phyloP scores from a whole-genome alignment of 2,888 invertebrate genomes.

The Desoria tigrina region DNA sequence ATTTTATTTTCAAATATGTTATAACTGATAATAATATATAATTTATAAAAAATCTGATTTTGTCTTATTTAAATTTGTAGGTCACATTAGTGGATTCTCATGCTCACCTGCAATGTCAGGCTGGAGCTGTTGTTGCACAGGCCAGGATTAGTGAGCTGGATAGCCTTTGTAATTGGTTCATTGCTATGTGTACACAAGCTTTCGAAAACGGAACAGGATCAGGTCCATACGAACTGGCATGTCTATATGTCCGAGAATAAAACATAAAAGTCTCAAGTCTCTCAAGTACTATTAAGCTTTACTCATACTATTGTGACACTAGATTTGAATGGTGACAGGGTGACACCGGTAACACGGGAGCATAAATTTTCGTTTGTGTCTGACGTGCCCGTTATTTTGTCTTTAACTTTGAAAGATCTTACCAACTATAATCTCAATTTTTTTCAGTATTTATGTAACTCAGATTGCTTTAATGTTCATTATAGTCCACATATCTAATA shows the following conservation, averaged over 20 bases:
- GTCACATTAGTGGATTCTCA: conserved; percentile 49
- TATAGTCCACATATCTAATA: no score
- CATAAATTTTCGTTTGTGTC: no score
- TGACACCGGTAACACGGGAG: no score
- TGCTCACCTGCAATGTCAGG: conserved; percentile 36
- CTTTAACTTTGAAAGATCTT: no score
- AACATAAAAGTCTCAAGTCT: not conserved
- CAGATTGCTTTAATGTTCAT: no score
- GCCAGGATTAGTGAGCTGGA: conserved; percentile 39
- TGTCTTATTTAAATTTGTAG: conserved; percentile 25
- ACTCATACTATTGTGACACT: no score
- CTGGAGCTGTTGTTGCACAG: conserved; percentile 49
- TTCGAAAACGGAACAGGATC: conserved; percentile 29
- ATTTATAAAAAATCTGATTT: not conserved
- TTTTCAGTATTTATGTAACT: no score
- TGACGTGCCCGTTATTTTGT: no score
- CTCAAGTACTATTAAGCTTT: no score
- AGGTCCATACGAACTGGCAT: conserved; percentile 40
- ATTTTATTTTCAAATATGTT: not conserved
- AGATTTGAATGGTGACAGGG: no score
- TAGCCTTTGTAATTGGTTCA: conserved; percentile 47
- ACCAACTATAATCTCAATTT: no score
- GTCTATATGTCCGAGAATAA: conserved; percentile 25
- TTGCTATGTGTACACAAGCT: conserved; percentile 31
- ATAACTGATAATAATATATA: not conserved